phyloP scores from a whole-genome alignment of 2,888 invertebrate genomes.

The Meiosimyza platycephala region DNA sequence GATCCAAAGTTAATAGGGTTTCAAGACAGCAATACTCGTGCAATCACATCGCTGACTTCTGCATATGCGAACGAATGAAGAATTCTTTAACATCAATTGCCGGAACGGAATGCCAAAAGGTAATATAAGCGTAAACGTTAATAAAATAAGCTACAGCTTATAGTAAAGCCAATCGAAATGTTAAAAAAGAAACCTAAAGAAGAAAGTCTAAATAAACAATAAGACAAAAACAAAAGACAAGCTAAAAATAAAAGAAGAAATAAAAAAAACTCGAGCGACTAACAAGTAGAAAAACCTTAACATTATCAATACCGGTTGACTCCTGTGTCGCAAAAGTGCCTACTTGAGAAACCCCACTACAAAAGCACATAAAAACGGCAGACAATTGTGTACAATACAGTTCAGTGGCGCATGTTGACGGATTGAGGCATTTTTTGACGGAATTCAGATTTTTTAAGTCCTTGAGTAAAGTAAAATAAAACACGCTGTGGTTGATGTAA shows the following conservation, averaged over 20 bases:
- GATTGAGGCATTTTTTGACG: neutral
- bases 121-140: slow-evolving; percentile 12
- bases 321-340: slow-evolving; percentile 21
- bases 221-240: neutral
- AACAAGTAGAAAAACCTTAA: slow-evolving; percentile 19
- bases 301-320: slow-evolving; percentile 32
- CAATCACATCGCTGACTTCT: no score
- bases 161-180: neutral
- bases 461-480: no score
- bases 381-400: no score
- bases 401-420: neutral
- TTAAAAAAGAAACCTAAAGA: slow-evolving; percentile 15
- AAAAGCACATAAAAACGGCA: neutral
- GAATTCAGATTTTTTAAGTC: no score
- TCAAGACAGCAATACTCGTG: no score
- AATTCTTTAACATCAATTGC: slow-evolving; percentile 44
- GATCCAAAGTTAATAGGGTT: no score
- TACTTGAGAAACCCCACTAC: neutral
- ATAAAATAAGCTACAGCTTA: slow-evolving; percentile 15
- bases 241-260: slow-evolving; percentile 33
- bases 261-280: slow-evolving; percentile 30
- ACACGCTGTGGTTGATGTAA: no score
- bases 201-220: neutral
- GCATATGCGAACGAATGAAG: neutral
- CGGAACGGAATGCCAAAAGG: slow-evolving; percentile 44